phyloP scores from a whole-genome alignment of 2,113 vertebrate genomes.

The Melierax canorus region DNA sequence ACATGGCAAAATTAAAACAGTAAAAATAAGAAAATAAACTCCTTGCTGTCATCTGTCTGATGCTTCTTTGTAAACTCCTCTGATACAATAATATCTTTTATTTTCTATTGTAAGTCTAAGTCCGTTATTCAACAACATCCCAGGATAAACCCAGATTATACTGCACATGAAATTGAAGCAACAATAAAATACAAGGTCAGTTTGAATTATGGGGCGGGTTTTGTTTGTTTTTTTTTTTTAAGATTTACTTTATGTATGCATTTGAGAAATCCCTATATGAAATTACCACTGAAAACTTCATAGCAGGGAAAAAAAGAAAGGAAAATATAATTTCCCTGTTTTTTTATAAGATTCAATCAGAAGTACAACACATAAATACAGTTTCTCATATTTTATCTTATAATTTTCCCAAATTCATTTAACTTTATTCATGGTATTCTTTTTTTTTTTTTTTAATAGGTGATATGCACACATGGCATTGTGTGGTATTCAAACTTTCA shows the following conservation, averaged over 20 bases:
- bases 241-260: background rate
- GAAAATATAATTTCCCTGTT: background rate
- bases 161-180: background rate
- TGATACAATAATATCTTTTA: background rate
- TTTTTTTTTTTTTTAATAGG: background rate
- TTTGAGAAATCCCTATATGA: background rate
- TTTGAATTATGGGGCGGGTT: background rate
- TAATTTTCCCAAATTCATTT: background rate
- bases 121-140: background rate
- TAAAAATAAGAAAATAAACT: conserved; percentile 28
- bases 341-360: background rate
- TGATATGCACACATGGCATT: background rate
- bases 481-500: background rate
- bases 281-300: background rate
- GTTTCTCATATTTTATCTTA: background rate
- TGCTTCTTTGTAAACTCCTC: background rate
- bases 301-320: background rate
- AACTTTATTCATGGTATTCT: background rate
- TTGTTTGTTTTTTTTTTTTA: background rate
- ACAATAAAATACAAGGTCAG: background rate
- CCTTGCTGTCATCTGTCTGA: background rate
- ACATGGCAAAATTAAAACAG: background rate
- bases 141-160: background rate
- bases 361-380: background rate
- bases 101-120: background rate